Percentiles rank a stretch among this genome's conserved stretches.
Evolutionary conservation across 2,797 vertebrate genomes (phyloP).

Genomic region (Neosilurus hyrtlii): DNA sequence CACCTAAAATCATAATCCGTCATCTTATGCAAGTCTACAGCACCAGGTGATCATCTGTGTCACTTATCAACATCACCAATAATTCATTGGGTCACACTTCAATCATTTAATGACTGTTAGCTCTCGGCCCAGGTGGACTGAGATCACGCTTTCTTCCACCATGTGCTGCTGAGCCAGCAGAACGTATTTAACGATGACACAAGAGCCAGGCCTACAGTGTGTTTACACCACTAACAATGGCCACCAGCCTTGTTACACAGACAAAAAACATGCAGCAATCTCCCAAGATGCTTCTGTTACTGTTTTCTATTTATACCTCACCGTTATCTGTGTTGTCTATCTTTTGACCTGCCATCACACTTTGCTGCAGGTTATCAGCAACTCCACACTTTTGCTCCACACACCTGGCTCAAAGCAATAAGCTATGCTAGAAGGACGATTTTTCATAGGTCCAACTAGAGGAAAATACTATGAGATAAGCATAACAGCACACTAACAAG

Average conservation of each 20-base stretch:
- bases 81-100: constrained; percentile 8
- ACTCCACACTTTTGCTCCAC: constrained; percentile 23
- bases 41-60: constrained; percentile 18
- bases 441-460: constrained; percentile 35
- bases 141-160: constrained; percentile 41
- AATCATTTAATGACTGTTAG: constrained; percentile 30
- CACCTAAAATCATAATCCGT: neutral
- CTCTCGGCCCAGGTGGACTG: constrained; percentile 27
- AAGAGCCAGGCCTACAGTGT: constrained; percentile 34
- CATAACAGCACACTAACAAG: constrained; percentile 49
- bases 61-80: constrained; percentile 22
- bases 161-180: constrained; percentile 32
- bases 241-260: constrained; percentile 43
- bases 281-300: constrained; percentile 42
- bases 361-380: constrained; percentile 44
- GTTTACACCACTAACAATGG: constrained; percentile 56
- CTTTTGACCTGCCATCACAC: constrained; percentile 13
- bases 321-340: constrained; percentile 36
- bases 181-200: constrained; percentile 53
- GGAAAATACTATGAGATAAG: constrained; percentile 37
- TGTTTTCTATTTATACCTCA: constrained; percentile 40
- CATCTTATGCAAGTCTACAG: neutral
- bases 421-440: neutral
- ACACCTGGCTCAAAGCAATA: constrained; percentile 38
- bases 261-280: constrained; percentile 35